Evolutionary conservation across 2,113 vertebrate genomes (phyloP).

Genomic region (Leptobrachium leishanense): DNA sequence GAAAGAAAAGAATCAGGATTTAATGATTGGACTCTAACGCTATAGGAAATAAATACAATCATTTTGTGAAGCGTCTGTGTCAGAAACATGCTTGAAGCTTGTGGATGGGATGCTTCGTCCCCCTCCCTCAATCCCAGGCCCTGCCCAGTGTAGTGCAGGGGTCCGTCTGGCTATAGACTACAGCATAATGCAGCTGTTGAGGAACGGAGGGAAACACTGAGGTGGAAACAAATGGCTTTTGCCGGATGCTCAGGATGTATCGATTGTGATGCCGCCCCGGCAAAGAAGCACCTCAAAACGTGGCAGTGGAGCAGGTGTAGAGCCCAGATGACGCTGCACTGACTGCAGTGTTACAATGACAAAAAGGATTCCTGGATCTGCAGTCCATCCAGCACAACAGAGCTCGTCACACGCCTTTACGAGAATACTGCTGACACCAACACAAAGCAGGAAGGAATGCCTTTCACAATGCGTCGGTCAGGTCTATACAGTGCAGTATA

Average conservation of each 20-base stretch:
- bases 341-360: too few species aligned
- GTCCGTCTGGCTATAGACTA: slow-evolving; percentile 2
- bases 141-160: slow-evolving; percentile 34
- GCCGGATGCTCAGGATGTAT: not conserved
- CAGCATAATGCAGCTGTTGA: slow-evolving; percentile 41
- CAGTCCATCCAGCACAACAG: not conserved
- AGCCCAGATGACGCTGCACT: not conserved
- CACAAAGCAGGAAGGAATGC: not conserved
- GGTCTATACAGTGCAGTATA: too few species aligned
- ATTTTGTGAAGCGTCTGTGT: not conserved
- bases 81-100: slow-evolving; percentile 17
- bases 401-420: not conserved
- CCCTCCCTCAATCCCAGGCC: not conserved
- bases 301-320: not conserved
- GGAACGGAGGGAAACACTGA: not conserved
- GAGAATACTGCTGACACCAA: not conserved
- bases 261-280: not conserved
- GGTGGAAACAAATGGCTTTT: not conserved
- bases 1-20: slow-evolving; percentile 1
- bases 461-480: not conserved
- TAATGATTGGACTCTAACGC: not conserved
- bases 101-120: not conserved
- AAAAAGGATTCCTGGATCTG: too few species aligned
- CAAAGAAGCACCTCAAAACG: not conserved
- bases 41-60: not conserved